phyloP scores from a whole-genome alignment of 1,140 invertebrate genomes.

The Lasioglossum albipes region DNA sequence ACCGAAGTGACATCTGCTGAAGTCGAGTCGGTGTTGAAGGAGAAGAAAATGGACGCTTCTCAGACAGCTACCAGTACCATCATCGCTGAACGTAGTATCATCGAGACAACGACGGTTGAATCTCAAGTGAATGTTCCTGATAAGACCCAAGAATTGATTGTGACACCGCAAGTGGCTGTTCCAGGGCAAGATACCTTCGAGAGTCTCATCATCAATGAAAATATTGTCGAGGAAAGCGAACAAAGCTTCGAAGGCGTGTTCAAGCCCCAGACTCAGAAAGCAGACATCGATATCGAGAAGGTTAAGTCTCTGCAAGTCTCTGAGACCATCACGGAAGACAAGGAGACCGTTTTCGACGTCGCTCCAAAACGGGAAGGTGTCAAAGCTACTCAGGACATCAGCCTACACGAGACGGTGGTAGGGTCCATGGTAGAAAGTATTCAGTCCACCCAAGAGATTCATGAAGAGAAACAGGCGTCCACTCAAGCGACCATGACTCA shows the following conservation, averaged over 20 bases:
- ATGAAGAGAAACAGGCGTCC: constrained; percentile 58
- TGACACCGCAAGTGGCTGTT: constrained; percentile 63
- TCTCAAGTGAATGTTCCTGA: constrained; percentile 72
- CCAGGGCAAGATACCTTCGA: constrained; percentile 73
- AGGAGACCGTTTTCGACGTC: constrained; percentile 67
- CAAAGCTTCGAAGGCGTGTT: constrained; percentile 67
- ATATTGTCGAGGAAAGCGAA: constrained; percentile 74
- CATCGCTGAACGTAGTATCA: constrained; percentile 67
- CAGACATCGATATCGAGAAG: constrained; percentile 72
- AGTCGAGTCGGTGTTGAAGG: constrained; percentile 53
- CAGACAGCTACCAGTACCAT: constrained; percentile 69
- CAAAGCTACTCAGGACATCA: constrained; percentile 67
- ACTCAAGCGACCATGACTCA: constrained; percentile 75
- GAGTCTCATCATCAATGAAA: constrained; percentile 75
- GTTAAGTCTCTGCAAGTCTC: constrained; percentile 75
- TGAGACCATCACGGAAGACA: constrained; percentile 76
- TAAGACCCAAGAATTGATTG: constrained; percentile 56
- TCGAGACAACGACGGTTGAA: constrained; percentile 71
- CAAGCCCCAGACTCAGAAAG: constrained; percentile 70
- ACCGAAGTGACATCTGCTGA: constrained; percentile 71
- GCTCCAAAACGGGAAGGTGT: constrained; percentile 49
- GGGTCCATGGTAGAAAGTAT: constrained; percentile 71
- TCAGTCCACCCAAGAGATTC: constrained; percentile 68
- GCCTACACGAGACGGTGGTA: constrained; percentile 70
- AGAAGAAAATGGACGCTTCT: constrained; percentile 59